Percentiles rank a stretch among this genome's conserved stretches.
These are phyloP conservation scores for Euglossa dilemma DNA, from an alignment of 1,140 invertebrate genomes.

Conservation along the genomic window DNA sequence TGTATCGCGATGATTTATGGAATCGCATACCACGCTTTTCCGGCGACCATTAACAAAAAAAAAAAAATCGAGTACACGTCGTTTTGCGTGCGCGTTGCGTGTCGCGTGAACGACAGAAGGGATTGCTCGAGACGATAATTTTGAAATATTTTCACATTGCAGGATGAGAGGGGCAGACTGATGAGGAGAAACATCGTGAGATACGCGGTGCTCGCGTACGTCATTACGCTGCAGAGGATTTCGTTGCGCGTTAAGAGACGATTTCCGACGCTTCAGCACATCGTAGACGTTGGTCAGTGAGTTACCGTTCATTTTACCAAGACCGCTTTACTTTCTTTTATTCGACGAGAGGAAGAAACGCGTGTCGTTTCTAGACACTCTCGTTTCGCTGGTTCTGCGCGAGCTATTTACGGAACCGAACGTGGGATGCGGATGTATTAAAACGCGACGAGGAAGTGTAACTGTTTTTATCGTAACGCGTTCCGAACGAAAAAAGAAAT, in stretches of 20 bases:
- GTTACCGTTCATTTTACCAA: conserved; percentile 64
- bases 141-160: conserved; percentile 72
- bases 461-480: neutral
- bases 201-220: conserved; percentile 93
- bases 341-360: neutral
- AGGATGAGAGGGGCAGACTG: conserved; percentile 93
- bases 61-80: neutral
- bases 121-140: conserved; percentile 12
- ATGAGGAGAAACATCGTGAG: conserved; percentile 95
- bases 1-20: neutral
- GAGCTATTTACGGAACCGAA: neutral
- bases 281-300: conserved; percentile 93
- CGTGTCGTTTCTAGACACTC: neutral
- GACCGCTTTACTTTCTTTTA: conserved; percentile 1
- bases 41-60: neutral
- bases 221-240: conserved; percentile 93
- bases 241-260: conserved; percentile 94
- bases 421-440: neutral
- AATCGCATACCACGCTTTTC: neutral
- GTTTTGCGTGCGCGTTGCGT: neutral
- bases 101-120: neutral
- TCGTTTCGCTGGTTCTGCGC: neutral
- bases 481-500: neutral
- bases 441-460: neutral
- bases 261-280: conserved; percentile 94